These are phyloP conservation scores for Hippopotamyrus pictus DNA, from an alignment of 2,797 vertebrate genomes.

Conservation along the genomic window DNA sequence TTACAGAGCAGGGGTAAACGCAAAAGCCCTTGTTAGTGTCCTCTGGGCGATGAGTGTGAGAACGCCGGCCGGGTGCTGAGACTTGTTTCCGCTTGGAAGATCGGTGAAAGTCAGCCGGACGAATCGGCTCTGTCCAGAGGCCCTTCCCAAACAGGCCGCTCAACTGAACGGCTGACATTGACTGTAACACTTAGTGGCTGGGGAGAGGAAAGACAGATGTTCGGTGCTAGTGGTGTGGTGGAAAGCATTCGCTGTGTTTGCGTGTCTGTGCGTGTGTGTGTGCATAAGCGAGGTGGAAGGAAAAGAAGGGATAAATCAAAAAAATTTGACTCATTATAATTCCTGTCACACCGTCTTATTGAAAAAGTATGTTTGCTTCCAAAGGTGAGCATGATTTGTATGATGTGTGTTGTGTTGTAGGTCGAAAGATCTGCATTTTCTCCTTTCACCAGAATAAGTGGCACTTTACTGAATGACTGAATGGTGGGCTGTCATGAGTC, in stretches of 20 bases:
- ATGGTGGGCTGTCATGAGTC: not conserved
- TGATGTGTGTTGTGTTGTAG: not conserved
- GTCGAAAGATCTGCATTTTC: not conserved
- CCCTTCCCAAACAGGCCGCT: constrained; percentile 42
- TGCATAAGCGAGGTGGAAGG: constrained; percentile 28
- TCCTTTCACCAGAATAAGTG: not conserved
- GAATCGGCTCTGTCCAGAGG: constrained; percentile 45
- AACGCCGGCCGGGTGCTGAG: constrained; percentile 50
- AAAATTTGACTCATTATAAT: constrained; percentile 66
- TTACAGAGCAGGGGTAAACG: not conserved
- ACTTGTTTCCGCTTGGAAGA: constrained; percentile 48
- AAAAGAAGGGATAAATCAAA: constrained; percentile 67
- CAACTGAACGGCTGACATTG: constrained; percentile 52
- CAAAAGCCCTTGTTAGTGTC: not conserved
- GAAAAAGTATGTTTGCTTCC: constrained; percentile 28
- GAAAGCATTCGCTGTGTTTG: constrained; percentile 36
- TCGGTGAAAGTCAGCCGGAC: constrained; percentile 37
- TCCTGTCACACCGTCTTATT: constrained; percentile 53
- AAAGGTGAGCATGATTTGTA: not conserved
- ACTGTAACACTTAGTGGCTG: constrained; percentile 68
- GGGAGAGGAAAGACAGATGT: constrained; percentile 74
- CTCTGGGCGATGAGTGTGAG: constrained; percentile 8
- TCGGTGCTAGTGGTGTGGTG: constrained; percentile 71
- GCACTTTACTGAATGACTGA: not conserved
- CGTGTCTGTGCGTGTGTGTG: constrained; percentile 28